Conservation (phyloP, 2,797 vertebrate species). For the Artibeus jamaicensis region DNA sequence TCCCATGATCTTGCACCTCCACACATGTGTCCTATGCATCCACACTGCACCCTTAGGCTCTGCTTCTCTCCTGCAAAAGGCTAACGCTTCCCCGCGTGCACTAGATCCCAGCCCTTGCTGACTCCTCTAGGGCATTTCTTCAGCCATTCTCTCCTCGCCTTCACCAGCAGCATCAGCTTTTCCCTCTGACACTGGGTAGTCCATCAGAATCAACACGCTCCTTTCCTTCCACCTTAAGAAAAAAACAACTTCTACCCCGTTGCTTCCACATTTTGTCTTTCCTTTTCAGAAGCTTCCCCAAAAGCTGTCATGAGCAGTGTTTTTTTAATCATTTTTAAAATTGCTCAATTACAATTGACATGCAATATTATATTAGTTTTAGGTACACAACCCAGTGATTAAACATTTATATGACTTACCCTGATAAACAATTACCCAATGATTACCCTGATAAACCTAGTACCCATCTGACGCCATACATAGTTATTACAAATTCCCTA, state of each 20-base stretch:
- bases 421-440: too few species aligned
- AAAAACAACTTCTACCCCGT: not conserved
- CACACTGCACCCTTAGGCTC: not conserved
- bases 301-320: not conserved
- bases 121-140: not conserved
- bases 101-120: not conserved
- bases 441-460: not conserved
- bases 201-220: not conserved
- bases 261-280: not conserved
- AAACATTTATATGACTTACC: not conserved
- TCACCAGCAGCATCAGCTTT: not conserved
- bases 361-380: not conserved
- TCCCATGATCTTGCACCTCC: too few species aligned
- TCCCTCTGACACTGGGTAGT: not conserved
- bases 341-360: not conserved
- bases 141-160: not conserved
- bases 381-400: not conserved
- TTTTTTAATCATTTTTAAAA: not conserved
- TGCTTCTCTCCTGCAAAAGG: not conserved
- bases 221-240: not conserved
- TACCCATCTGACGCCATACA: not conserved
- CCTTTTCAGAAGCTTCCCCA: not conserved
- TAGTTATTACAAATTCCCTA: not conserved
- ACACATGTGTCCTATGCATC: rapidly evolving
- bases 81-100: rapidly evolving